Evolutionary conservation across 2,113 vertebrate species (phyloP).

Genomic region (Hemicordylus capensis): DNA sequence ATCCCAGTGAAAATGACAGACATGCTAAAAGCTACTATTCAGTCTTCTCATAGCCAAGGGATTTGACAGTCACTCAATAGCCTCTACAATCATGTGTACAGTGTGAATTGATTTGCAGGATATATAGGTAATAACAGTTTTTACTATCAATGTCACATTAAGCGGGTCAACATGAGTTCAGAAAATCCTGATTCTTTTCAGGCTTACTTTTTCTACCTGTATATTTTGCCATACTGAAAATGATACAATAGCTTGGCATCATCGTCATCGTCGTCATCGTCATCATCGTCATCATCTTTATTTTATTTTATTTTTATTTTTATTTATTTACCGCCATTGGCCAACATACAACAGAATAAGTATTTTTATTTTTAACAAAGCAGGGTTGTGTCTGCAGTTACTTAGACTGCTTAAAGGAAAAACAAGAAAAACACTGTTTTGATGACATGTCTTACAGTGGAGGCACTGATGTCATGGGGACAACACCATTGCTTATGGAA

Average conservation of each 20-base stretch:
- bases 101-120: slow-evolving; percentile 1
- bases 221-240: not conserved
- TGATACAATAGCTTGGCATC: too few species aligned
- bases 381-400: not conserved
- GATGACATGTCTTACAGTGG: not conserved
- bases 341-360: too few species aligned
- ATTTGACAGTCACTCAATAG: slow-evolving; percentile 13
- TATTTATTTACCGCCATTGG: too few species aligned
- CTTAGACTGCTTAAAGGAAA: not conserved
- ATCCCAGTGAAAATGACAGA: slow-evolving; percentile 27
- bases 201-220: not conserved
- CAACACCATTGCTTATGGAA: not conserved
- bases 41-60: not conserved
- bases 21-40: slow-evolving; percentile 33
- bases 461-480: too few species aligned
- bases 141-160: slow-evolving; percentile 7
- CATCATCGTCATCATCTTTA: too few species aligned
- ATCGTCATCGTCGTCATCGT: too few species aligned
- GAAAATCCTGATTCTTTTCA: not conserved
- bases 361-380: not conserved
- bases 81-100: slow-evolving; percentile 6
- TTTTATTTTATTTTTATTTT: too few species aligned
- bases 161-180: slow-evolving; percentile 1
- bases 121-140: slow-evolving; percentile 8
- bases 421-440: not conserved